Evolutionary conservation across 2,888 invertebrate species (phyloP).

Genomic region (Dasysyrphus tricinctus): DNA sequence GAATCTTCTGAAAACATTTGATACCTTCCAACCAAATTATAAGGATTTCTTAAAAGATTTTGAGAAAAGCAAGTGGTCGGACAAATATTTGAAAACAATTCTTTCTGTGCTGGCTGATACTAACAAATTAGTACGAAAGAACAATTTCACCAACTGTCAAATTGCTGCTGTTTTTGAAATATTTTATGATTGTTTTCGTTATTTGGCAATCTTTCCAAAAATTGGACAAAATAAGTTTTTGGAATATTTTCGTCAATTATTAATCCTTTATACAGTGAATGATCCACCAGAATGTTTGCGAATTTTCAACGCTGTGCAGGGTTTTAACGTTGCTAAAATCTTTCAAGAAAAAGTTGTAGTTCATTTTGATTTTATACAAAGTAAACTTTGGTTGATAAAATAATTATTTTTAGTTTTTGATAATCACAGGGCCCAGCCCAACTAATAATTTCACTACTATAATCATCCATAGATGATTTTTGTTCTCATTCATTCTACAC

Average conservation of each 20-base stretch:
- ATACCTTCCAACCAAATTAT: background rate
- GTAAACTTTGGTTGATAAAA: background rate
- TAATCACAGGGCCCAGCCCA: too few relatives aligned
- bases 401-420: too few relatives aligned
- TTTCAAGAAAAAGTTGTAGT: conserved; percentile 50
- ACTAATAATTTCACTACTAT: too few relatives aligned
- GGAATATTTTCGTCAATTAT: conserved; percentile 51
- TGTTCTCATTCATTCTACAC: too few relatives aligned
- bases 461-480: too few relatives aligned
- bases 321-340: conserved; percentile 50
- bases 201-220: conserved; percentile 23
- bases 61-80: conserved; percentile 1
- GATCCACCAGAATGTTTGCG: conserved; percentile 56
- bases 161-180: conserved; percentile 56
- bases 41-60: conserved; percentile 12
- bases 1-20: conserved; percentile 49
- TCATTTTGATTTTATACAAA: conserved; percentile 24
- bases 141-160: conserved; percentile 18
- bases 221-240: conserved; percentile 7
- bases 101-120: conserved; percentile 18
- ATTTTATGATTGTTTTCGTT: conserved; percentile 48
- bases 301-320: conserved; percentile 46
- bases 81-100: background rate
- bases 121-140: background rate
- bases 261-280: conserved; percentile 42